Evolutionary conservation across 2,113 vertebrate species (phyloP), one percentile per base, ranked within the genome.

Genomic region (Lucifuga dentata): DNA sequence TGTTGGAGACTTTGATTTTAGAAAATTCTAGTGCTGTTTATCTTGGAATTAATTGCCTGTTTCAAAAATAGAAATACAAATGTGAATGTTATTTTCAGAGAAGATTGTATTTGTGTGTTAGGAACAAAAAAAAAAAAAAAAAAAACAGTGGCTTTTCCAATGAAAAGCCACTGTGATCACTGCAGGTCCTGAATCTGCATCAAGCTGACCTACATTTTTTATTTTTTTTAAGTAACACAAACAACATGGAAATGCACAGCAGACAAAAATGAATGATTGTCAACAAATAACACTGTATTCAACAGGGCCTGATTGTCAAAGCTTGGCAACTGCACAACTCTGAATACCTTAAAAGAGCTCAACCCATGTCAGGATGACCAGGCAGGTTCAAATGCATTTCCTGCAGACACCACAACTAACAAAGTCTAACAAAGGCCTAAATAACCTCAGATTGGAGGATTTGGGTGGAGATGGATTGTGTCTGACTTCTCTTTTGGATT

Each of bases 61-160:
- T 65, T 69, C 3, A 51, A 71, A 74, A 55, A 21, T 32, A 61
- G 33, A 10, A 21, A 56, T 9, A 39, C 21, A 64, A 39, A 73
- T 46, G 32, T 17, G 33, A 17, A 8, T 16, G 29, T 64, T 33
- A 67, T 75, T 76, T 73, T 26, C 23, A 39, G 40, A 43, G 15
- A 1, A 26, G 19, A 45, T 67, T 59, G 64, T 80, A 78, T 75
- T 55, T 78, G 43, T 49, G 11, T 74, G 53, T 81, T 77, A 77
- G 60, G 63, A 82, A 66, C 59, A 81, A 86, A 57, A 55, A 13
- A 44, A 17, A 1, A 26, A 19, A 11, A 4, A 35, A 41, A 43
- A 44, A 35, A 38, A 60, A 68, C 86, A 87, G 50, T 83, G 66
- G 74, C 82, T 84, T 80, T 76, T 23, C 26, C 53, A 46, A 69